Conservation (phyloP, 2,113 vertebrate genomes). For the Megaleporinus macrocephalus region DNA sequence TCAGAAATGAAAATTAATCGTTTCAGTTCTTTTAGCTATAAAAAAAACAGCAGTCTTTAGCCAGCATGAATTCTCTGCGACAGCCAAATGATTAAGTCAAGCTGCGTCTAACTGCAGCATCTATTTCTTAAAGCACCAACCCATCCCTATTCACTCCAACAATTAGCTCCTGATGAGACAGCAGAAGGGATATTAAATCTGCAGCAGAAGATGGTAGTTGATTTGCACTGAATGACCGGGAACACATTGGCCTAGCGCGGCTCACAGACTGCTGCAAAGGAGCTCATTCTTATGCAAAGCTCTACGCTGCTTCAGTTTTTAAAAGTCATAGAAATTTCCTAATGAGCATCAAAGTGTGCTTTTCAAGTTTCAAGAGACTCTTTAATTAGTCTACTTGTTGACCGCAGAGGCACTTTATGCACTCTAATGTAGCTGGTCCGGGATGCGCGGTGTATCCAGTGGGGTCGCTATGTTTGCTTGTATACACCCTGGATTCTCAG, state of each 20-base stretch:
- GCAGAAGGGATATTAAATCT: slow-evolving; percentile 2
- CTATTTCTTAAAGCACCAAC: background rate
- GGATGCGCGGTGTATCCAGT: background rate
- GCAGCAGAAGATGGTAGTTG: background rate
- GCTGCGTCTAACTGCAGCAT: background rate
- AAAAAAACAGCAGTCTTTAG: too few relatives aligned
- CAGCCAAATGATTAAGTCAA: slow-evolving; percentile 5
- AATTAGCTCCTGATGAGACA: slow-evolving; percentile 19
- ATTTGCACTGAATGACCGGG: background rate
- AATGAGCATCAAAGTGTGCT: slow-evolving; percentile 2
- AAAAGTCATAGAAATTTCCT: background rate
- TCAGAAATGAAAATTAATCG: background rate
- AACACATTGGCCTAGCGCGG: background rate
- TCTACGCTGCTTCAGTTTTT: background rate
- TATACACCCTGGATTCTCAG: background rate
- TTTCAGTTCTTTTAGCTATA: too few relatives aligned
- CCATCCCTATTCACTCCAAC: background rate
- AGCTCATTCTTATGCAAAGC: slow-evolving; percentile 10
- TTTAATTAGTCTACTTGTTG: slow-evolving; percentile 9
- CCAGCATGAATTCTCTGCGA: background rate
- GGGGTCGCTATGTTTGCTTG: background rate
- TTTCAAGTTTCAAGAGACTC: slow-evolving; percentile 1
- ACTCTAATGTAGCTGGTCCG: background rate
- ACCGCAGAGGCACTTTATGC: background rate
- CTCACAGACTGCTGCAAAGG: background rate